phyloP scores from a whole-genome alignment of 1,140 invertebrate genomes.

The Halesus radiatus region DNA sequence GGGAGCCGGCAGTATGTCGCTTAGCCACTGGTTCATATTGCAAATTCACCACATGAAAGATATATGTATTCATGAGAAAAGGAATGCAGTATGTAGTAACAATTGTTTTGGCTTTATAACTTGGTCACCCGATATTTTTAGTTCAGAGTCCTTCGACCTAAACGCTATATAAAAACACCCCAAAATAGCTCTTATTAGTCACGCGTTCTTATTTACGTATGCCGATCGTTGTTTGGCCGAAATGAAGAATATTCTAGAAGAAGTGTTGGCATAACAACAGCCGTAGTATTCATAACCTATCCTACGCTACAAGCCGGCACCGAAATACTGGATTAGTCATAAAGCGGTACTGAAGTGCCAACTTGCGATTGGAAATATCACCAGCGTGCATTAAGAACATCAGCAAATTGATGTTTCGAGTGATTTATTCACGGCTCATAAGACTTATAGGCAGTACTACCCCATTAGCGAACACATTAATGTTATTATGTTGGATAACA shows the following conservation, averaged over 20 bases:
- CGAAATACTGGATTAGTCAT: conserved; percentile 50
- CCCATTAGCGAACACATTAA: conserved; percentile 22
- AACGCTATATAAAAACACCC: background rate
- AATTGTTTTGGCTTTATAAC: no score
- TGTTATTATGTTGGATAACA: background rate
- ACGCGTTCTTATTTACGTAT: conserved; percentile 1
- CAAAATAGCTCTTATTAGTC: background rate
- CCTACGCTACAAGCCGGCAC: conserved; percentile 37
- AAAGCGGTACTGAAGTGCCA: conserved; percentile 5
- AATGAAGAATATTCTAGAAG: conserved; percentile 16
- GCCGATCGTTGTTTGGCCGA: conserved; percentile 4
- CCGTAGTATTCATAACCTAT: conserved; percentile 50
- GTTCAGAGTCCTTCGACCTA: conserved; percentile 9
- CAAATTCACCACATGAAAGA: no score
- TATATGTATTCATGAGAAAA: no score
- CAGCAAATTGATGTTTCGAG: conserved; percentile 15
- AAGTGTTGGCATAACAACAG: conserved; percentile 26
- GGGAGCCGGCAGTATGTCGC: no score
- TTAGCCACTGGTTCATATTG: no score
- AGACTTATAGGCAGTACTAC: background rate
- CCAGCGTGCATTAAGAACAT: conserved; percentile 5
- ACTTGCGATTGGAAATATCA: conserved; percentile 23
- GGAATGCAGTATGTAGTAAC: no score
- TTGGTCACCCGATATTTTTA: background rate
- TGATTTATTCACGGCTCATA: conserved; percentile 4